phyloP scores from a whole-genome alignment of 2,113 vertebrate species.

The Oreochromis tanganicae region DNA sequence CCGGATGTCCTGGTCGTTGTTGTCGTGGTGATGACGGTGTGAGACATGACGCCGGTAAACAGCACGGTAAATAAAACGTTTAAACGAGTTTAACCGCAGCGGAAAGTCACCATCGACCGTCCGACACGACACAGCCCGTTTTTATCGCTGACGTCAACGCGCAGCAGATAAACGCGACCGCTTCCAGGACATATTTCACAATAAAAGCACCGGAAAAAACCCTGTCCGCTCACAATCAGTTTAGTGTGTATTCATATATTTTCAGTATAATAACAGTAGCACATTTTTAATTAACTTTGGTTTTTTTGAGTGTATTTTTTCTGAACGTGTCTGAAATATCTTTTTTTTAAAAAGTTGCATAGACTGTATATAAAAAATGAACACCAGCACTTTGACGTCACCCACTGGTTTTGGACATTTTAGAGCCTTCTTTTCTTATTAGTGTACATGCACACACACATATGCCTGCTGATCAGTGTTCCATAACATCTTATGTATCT shows the following conservation, averaged over 20 bases:
- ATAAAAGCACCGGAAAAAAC: background rate
- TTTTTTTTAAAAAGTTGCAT: background rate
- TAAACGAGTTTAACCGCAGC: background rate
- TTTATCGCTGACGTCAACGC: background rate
- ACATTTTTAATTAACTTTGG: background rate
- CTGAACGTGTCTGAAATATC: background rate
- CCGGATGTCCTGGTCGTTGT: constrained; percentile 30
- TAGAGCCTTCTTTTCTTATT: background rate
- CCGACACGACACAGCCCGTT: background rate
- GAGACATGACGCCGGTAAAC: constrained; percentile 54
- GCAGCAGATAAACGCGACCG: fast-evolving
- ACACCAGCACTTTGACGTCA: background rate
- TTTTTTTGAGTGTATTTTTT: background rate
- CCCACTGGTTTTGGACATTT: background rate
- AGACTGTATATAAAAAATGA: background rate
- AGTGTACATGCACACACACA: background rate
- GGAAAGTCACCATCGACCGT: background rate
- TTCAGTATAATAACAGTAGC: fast-evolving
- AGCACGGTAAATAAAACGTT: background rate
- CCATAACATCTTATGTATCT: background rate
- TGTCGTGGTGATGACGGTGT: constrained; percentile 56
- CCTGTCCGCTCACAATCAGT: background rate
- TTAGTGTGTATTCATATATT: fast-evolving
- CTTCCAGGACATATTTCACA: constrained; percentile 12
- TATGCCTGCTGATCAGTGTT: background rate